These are phyloP conservation scores for Phalera bucephala DNA, from an alignment of 2,888 invertebrate species.

Conservation along the genomic window DNA sequence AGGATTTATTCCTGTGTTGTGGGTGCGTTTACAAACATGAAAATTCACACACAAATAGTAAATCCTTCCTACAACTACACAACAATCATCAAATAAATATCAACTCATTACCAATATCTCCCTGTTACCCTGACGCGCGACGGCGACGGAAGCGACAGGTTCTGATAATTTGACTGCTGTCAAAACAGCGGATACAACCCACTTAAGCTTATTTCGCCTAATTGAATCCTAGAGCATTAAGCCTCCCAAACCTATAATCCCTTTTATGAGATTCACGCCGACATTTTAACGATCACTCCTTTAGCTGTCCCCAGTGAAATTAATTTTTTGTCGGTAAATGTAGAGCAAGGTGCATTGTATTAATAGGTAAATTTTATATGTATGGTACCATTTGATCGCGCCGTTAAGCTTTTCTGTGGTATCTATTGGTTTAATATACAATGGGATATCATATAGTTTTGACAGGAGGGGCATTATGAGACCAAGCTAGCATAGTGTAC, in stretches of 20 bases:
- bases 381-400: constrained; percentile 1
- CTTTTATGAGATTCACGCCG: constrained; percentile 77
- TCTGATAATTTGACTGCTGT: constrained; percentile 75
- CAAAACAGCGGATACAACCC: constrained; percentile 77
- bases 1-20: too few relatives aligned
- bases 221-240: constrained; percentile 81
- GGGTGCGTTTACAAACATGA: too few relatives aligned
- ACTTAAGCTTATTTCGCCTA: constrained; percentile 82
- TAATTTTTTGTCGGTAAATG: constrained; percentile 59
- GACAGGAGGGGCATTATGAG: too few relatives aligned
- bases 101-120: constrained; percentile 36
- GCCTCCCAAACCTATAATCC: constrained; percentile 73
- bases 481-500: too few relatives aligned
- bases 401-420: not conserved
- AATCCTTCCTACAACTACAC: too few relatives aligned
- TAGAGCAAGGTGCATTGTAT: constrained; percentile 47
- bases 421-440: too few relatives aligned
- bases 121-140: constrained; percentile 51
- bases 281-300: constrained; percentile 60
- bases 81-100: too few relatives aligned
- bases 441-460: too few relatives aligned
- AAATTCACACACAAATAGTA: too few relatives aligned
- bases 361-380: constrained; percentile 10
- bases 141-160: constrained; percentile 64
- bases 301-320: constrained; percentile 56